Percentiles rank a stretch among this genome's conserved stretches.
Evolutionary conservation across 2,888 invertebrate species (phyloP).

Genomic region (Mechanitis mazaeus): DNA sequence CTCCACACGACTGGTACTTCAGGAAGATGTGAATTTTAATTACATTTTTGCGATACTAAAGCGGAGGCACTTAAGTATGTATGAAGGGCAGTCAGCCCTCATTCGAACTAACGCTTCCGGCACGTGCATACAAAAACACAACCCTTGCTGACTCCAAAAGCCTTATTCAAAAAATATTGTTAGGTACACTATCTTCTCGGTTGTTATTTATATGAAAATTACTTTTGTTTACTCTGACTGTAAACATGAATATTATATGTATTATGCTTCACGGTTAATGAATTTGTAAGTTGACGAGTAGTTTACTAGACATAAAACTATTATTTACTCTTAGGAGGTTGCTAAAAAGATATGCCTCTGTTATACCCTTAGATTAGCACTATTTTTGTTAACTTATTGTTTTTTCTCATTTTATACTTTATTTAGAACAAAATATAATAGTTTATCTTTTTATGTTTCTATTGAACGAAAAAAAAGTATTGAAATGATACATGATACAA

Average conservation of each 20-base stretch:
- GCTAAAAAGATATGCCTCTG: not conserved
- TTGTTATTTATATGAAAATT: slow-evolving; percentile 31
- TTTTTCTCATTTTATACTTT: too few relatives aligned
- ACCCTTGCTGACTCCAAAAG: slow-evolving; percentile 51
- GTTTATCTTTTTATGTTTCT: not conserved
- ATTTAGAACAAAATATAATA: too few relatives aligned
- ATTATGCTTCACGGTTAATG: not conserved
- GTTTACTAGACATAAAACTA: not conserved
- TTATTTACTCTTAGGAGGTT: not conserved
- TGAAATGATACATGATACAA: not conserved
- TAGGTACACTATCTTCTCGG: slow-evolving; percentile 32
- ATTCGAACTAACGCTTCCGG: slow-evolving; percentile 57
- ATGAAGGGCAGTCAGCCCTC: slow-evolving; percentile 55
- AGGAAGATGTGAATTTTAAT: slow-evolving; percentile 68
- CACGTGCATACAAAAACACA: slow-evolving; percentile 57
- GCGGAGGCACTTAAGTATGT: slow-evolving; percentile 60
- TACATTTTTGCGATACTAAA: slow-evolving; percentile 71
- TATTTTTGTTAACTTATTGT: too few relatives aligned
- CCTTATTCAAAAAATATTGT: slow-evolving; percentile 40
- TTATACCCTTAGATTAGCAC: not conserved
- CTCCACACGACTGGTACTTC: slow-evolving; percentile 22
- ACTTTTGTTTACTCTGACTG: slow-evolving; percentile 10
- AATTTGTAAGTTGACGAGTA: not conserved
- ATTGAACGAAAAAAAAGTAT: not conserved
- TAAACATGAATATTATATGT: slow-evolving; percentile 14